Evolutionary conservation across 53 echinoderm and acorn worm species (phyloP), one percentile per base, ranked within the genome.

Genomic region (Mesocentrotus franciscanus): DNA sequence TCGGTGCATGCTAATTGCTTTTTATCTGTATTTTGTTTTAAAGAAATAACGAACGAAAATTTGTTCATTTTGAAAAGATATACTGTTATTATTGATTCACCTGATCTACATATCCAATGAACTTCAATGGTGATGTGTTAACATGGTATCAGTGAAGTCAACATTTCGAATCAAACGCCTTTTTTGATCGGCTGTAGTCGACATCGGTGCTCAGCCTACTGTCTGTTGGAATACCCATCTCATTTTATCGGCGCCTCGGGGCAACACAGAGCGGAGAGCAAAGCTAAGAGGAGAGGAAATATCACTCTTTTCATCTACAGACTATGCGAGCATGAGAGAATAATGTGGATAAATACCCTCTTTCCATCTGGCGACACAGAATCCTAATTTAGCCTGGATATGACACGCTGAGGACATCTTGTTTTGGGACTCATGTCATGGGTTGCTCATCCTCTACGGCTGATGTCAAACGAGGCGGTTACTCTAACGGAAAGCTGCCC

Each of bases 401-500:
- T 87, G 87, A 87, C 26, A 56, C 87, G 91, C 35, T 91, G 91
- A 91, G 36, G 91, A 81, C 42, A 81, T n/a, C 29, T 27, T 58
- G 39, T 34, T 91, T 91, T 85, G 30, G 91, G 35, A 35, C 64
- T 61, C 91, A 90, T 90, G 90, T 90, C 85, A 94, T 94, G 95
- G 95, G 95, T 61, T 94, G 95, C 29, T 94, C 95, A 9, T 94
- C 95, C 27, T 94, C 95, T 85, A 85, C 95, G 66, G 85, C 85
- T 55, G 95, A 94, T 55, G 95, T 94, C 10, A 94, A 94, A 94
- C 95, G 95, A 85, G 95, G 95, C 26, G 95, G 95, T 18, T 94
- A 85, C 87, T 94, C 95, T 35, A 96, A 96, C 90, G 96, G 96
- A 61, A 92, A 85, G 81, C 93, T 98, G 6, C 95, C 95, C 14